Evolutionary conservation across 2,888 invertebrate genomes (phyloP).

Genomic region (Eupithecia exiguata): DNA sequence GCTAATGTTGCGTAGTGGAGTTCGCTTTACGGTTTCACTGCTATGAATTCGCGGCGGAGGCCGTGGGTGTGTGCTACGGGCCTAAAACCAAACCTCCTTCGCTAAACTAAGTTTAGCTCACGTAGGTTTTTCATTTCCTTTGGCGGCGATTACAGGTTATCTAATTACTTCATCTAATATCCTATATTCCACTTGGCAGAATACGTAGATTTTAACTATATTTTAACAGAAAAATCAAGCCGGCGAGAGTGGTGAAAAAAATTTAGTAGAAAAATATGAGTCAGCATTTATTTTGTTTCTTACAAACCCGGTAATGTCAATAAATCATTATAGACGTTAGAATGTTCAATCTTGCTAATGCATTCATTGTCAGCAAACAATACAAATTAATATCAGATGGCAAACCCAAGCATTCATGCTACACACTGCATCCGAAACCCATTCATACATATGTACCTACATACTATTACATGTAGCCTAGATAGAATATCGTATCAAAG

Average conservation of each 20-base stretch:
- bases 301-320: neutral
- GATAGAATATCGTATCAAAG: slow-evolving; percentile 46
- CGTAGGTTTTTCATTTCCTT: neutral
- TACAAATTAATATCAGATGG: slow-evolving; percentile 11
- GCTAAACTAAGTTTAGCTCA: neutral
- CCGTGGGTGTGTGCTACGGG: no score
- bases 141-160: neutral
- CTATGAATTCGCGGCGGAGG: no score
- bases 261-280: no score
- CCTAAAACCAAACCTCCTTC: neutral
- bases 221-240: no score
- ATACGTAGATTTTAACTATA: no score
- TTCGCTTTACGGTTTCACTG: no score
- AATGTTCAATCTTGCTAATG: slow-evolving; percentile 1
- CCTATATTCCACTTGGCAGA: no score
- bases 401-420: neutral
- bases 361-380: slow-evolving; percentile 18
- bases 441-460: slow-evolving; percentile 19
- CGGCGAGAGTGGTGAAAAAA: no score
- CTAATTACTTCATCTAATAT: neutral
- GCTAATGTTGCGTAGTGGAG: no score
- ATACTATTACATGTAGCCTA: no score
- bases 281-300: no score
- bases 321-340: neutral
- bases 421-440: slow-evolving; percentile 11